Conservation (phyloP, 1,140 invertebrate genomes). For the Drosophila sulfurigaster region DNA sequence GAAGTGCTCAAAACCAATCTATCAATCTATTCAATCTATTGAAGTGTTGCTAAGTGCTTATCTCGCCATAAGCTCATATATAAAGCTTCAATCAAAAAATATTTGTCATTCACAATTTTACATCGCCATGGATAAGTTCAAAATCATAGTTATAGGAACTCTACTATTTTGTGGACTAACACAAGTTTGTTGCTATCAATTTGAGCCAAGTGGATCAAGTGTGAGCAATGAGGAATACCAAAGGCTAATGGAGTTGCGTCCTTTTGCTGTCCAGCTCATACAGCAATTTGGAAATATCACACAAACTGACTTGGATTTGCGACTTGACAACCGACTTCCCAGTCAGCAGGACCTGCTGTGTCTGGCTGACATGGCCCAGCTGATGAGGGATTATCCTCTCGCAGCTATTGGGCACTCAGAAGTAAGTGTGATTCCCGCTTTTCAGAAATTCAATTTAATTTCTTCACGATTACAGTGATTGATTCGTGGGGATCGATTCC, state of each 20-base stretch:
- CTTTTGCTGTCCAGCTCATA: slow-evolving; percentile 12
- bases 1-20: background rate
- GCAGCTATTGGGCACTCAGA: slow-evolving; percentile 22
- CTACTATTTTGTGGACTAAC: slow-evolving; percentile 19
- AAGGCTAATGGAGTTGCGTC: background rate
- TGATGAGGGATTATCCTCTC: background rate
- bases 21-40: no score
- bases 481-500: slow-evolving; percentile 60
- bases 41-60: background rate
- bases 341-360: slow-evolving; percentile 23
- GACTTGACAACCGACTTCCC: background rate
- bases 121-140: slow-evolving; percentile 20
- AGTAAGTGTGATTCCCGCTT: slow-evolving; percentile 19
- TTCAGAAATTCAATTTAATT: background rate
- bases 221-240: slow-evolving; percentile 1
- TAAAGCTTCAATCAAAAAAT: background rate
- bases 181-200: background rate
- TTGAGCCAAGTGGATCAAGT: background rate
- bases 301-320: background rate
- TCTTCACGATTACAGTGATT: slow-evolving; percentile 34
- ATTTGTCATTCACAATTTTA: slow-evolving; percentile 5
- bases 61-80: background rate
- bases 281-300: slow-evolving; percentile 11
- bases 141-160: slow-evolving; percentile 4
- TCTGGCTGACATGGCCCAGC: background rate